Percentiles rank a stretch among this genome's conserved stretches.
phyloP scores from a whole-genome alignment of 2,113 vertebrate species.

The Ochotona curzoniae region DNA sequence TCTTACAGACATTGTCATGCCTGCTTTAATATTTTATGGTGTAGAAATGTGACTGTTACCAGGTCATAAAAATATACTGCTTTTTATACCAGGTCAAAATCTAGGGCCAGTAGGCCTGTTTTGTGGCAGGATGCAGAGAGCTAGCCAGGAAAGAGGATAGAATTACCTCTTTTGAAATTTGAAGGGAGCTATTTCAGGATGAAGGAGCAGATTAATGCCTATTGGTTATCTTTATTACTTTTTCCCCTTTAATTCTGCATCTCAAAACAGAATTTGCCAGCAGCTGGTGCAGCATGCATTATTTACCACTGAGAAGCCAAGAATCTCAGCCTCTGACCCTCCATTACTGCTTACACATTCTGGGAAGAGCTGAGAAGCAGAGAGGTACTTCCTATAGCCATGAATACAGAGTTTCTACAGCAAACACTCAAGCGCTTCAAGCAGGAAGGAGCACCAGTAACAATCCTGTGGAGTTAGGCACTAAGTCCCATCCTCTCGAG shows the following conservation, averaged over 20 bases:
- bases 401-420: constrained; percentile 69
- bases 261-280: constrained; percentile 79
- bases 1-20: constrained; percentile 74
- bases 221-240: not conserved
- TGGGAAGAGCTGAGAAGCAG: constrained; percentile 63
- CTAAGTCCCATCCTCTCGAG: not conserved
- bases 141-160: constrained; percentile 46
- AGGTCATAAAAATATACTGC: constrained; percentile 79
- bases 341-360: constrained; percentile 66
- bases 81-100: constrained; percentile 77
- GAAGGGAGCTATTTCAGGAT: constrained; percentile 72
- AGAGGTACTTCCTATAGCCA: constrained; percentile 81
- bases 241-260: constrained; percentile 51
- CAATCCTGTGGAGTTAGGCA: not conserved
- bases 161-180: constrained; percentile 50
- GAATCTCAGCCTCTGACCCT: constrained; percentile 81
- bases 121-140: constrained; percentile 32
- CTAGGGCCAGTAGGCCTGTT: constrained; percentile 43
- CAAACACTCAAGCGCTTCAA: constrained; percentile 36
- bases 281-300: constrained; percentile 87
- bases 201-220: constrained; percentile 56
- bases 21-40: constrained; percentile 82
- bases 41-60: constrained; percentile 79
- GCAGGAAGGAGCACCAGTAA: not conserved
- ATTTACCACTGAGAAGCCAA: constrained; percentile 84